Percentiles rank a stretch among this genome's conserved stretches.
Evolutionary conservation across 2,113 vertebrate genomes (phyloP).

Genomic region (Nycticorax nycticorax): DNA sequence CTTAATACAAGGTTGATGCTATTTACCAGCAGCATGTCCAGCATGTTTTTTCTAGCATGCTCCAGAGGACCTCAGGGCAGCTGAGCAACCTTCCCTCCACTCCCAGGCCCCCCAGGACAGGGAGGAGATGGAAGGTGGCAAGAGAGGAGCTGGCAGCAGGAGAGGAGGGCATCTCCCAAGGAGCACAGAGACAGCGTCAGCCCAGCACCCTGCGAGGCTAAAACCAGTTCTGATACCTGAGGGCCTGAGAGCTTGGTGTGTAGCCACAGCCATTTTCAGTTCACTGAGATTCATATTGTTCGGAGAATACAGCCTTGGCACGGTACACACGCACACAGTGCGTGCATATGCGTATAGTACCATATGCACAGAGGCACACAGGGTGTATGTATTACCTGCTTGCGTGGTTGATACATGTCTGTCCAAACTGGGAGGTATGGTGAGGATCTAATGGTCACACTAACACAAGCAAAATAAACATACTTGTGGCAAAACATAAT

Average conservation of each 20-base stretch:
- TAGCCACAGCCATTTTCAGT: neutral
- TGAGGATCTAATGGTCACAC: neutral
- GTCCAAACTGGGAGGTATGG: neutral
- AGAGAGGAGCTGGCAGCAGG: neutral
- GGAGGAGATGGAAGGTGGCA: neutral
- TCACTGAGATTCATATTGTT: neutral
- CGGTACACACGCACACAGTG: accelerated
- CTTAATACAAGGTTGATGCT: neutral
- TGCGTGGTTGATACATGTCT: accelerated
- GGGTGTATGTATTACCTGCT: neutral
- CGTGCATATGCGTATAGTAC: accelerated
- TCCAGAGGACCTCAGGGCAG: neutral
- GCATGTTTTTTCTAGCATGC: neutral
- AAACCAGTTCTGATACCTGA: neutral
- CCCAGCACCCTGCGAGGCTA: accelerated
- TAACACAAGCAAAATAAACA: neutral
- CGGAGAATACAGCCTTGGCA: neutral
- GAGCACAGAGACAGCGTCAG: neutral
- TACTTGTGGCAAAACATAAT: neutral
- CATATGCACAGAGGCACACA: neutral
- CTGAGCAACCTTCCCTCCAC: neutral
- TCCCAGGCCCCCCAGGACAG: neutral
- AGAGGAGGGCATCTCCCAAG: neutral
- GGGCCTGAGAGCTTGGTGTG: neutral
- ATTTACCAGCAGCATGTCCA: neutral